Conservation (phyloP, 1,140 invertebrate genomes). For the Myzus persicae region DNA sequence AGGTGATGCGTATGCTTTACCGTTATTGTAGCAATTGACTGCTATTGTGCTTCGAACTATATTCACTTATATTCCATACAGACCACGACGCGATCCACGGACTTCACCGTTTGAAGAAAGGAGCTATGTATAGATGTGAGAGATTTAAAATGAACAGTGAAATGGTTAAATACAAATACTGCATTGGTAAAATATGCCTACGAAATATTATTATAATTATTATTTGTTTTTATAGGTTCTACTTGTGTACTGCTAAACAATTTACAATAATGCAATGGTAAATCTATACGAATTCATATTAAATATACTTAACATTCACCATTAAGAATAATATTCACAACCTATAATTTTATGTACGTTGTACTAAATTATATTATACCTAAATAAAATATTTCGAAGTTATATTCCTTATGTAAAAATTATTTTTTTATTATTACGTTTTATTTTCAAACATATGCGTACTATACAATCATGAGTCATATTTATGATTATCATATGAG, state of each 20-base stretch:
- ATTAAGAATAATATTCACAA: not conserved
- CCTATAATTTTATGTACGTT: too few relatives aligned
- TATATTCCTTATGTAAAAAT: not conserved
- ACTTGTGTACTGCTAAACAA: not conserved
- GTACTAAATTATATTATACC: not conserved
- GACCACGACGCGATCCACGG: not conserved
- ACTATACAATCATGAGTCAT: not conserved
- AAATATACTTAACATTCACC: not conserved
- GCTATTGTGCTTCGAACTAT: not conserved
- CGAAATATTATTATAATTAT: not conserved
- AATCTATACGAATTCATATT: not conserved
- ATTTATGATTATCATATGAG: not conserved
- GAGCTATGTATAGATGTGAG: not conserved
- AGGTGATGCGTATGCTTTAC: not conserved
- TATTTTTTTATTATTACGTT: not conserved
- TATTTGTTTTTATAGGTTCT: not conserved
- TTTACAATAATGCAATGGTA: not conserved
- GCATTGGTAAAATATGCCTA: not conserved
- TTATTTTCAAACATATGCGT: not conserved
- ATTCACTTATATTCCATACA: not conserved
- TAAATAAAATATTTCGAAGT: not conserved
- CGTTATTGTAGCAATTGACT: not conserved
- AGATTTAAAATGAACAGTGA: not conserved
- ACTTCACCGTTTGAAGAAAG: not conserved
- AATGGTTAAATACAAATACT: not conserved